Evolutionary conservation across 1,140 invertebrate genomes (phyloP), one percentile per base, ranked within the genome.

Genomic region (Gerris buenoi): DNA sequence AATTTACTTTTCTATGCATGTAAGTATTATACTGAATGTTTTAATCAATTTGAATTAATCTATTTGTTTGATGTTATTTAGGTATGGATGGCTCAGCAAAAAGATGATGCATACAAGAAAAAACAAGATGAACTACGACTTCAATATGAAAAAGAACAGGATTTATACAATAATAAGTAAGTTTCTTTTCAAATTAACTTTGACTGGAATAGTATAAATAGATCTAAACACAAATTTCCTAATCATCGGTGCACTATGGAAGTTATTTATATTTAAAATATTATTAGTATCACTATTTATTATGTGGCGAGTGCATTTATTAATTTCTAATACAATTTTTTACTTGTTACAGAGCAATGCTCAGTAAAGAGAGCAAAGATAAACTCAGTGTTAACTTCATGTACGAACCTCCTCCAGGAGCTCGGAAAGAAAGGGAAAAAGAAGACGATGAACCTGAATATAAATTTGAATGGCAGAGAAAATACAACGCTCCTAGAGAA

Each of bases 81-180:
- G 93, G 92, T 98, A 86, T 99, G 96, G 95, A 98, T 99, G 93
- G 97, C 97, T 28, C 91, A 98, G 81, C 95, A 99, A 75, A 96
- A 98, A 82, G 86, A 91, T 2, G 93, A 95, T 63, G 91, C 92
- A 67, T 94, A 98, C 70, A 95, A 97, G 75, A 97, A 97, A 75
- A 95, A 97, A 74, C 94, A 99, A 79, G 95, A 99, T 77, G 97
- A 99, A 76, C 79, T 99, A 29, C 81, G 93, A 66, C 83, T 90
- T 22, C 96, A 98, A 72, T 99, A 99, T 83, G 95, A 99, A 77
- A 97, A 97, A 75, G 97, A 99, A 77, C 97, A 99, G 76, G 95
- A 99, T 81, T 79, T 98, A 27, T 94, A 98, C 75, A 94, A 95
- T 75, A 99, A 99, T 77, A 95, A 93, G 89, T 91, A 81, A 76